Evolutionary conservation across 2,113 vertebrate genomes (phyloP).

Genomic region (Dolichotis patagonum): DNA sequence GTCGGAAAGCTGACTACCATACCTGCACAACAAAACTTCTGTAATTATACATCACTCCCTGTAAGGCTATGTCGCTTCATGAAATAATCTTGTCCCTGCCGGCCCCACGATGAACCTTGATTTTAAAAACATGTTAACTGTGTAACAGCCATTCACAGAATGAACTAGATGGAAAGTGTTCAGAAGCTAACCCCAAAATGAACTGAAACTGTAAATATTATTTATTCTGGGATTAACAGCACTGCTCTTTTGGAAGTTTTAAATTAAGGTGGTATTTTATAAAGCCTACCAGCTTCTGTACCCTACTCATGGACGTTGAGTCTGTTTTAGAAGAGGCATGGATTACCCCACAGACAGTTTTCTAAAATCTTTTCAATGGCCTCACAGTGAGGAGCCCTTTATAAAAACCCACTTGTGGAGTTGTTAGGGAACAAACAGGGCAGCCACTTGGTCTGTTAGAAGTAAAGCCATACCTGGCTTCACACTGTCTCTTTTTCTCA

Average conservation of each 20-base stretch:
- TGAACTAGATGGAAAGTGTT: background rate
- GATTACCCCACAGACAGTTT: background rate
- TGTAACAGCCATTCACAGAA: background rate
- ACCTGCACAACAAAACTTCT: background rate
- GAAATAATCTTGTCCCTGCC: background rate
- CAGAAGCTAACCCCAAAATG: background rate
- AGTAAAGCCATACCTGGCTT: background rate
- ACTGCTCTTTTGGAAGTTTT: conserved; percentile 7
- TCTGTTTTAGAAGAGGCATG: background rate
- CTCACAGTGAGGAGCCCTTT: background rate
- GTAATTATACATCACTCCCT: background rate
- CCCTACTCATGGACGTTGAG: background rate
- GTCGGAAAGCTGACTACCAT: background rate
- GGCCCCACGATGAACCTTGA: background rate
- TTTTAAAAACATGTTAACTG: conserved; percentile 14
- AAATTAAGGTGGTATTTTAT: background rate
- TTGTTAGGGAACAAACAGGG: background rate
- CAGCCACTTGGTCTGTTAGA: background rate
- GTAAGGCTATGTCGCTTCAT: background rate
- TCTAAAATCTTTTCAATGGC: background rate
- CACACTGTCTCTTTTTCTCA: background rate
- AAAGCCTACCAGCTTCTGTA: background rate
- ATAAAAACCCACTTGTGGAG: background rate
- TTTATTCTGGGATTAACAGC: background rate
- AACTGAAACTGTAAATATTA: background rate